A percentile compares a stretch with the other conserved stretches of the same genome.
Evolutionary conservation across 2,113 vertebrate genomes (phyloP).

Genomic region (Pseudopipra pipra): DNA sequence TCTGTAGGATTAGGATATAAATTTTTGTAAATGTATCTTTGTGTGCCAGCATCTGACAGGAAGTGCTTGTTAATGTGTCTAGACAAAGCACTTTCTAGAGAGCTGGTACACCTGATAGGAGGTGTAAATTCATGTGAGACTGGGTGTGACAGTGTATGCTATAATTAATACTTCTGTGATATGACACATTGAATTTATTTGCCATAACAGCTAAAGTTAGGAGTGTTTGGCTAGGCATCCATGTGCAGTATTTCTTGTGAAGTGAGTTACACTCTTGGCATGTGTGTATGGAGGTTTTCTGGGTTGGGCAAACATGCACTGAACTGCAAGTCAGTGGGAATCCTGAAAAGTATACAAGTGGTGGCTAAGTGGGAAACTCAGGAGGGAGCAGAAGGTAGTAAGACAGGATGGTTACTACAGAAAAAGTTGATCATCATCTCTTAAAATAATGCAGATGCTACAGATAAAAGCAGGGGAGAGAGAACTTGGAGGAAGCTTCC

Average conservation of each 20-base stretch:
- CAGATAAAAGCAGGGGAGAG: not conserved
- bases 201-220: not conserved
- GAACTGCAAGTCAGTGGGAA: not conserved
- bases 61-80: not conserved
- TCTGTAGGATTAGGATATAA: not conserved
- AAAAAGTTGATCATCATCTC: not conserved
- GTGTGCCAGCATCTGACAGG: not conserved
- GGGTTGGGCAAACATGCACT: not conserved
- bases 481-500: not conserved
- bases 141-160: not conserved
- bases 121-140: not conserved
- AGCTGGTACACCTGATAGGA: not conserved
- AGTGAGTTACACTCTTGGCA: not conserved
- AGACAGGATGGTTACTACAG: not conserved
- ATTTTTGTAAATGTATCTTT: not conserved
- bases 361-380: not conserved
- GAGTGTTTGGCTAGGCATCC: not conserved
- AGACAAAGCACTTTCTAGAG: slow-evolving; percentile 21
- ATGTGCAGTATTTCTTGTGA: not conserved
- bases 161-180: not conserved
- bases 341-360: not conserved
- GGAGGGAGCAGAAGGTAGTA: not conserved
- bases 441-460: not conserved
- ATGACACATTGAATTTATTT: not conserved
- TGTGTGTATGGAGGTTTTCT: not conserved